Percentiles rank a stretch among this genome's conserved stretches.
Evolutionary conservation across 2,888 invertebrate genomes (phyloP).

Genomic region (Diarsia mendica): DNA sequence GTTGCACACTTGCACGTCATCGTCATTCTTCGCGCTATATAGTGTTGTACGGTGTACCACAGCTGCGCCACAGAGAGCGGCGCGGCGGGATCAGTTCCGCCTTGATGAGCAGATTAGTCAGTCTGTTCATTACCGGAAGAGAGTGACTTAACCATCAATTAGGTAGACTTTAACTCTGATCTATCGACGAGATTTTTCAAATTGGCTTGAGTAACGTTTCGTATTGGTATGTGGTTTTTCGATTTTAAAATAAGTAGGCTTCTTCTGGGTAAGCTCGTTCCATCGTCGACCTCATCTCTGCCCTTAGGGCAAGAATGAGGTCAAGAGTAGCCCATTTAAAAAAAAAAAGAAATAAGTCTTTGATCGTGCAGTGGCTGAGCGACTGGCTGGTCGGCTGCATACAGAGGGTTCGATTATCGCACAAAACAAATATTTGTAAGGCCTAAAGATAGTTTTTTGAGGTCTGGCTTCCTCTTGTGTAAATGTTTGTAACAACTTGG

Average conservation of each 20-base stretch:
- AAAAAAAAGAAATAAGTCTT: not conserved
- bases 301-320: too few species aligned
- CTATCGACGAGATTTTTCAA: slow-evolving; percentile 7
- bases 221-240: too few species aligned
- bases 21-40: slow-evolving; percentile 30
- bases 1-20: not conserved
- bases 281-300: too few species aligned
- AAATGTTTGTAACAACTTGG: not conserved
- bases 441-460: not conserved
- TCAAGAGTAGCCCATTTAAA: too few species aligned
- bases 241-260: too few species aligned
- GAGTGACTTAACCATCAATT: slow-evolving; percentile 60
- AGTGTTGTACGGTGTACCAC: too few species aligned
- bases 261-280: too few species aligned
- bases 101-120: slow-evolving; percentile 68
- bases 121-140: slow-evolving; percentile 71
- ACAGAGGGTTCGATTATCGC: not conserved
- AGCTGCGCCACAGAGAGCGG: slow-evolving; percentile 5
- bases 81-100: slow-evolving; percentile 72
- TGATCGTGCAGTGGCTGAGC: not conserved
- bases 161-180: slow-evolving; percentile 24
- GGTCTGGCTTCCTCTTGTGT: not conserved
- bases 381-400: not conserved
- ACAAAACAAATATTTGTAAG: not conserved
- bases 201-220: not conserved